Evolutionary conservation across 2,888 invertebrate genomes (phyloP), one percentile per base, ranked within the genome.

Genomic region (Coleophora flavipennella): DNA sequence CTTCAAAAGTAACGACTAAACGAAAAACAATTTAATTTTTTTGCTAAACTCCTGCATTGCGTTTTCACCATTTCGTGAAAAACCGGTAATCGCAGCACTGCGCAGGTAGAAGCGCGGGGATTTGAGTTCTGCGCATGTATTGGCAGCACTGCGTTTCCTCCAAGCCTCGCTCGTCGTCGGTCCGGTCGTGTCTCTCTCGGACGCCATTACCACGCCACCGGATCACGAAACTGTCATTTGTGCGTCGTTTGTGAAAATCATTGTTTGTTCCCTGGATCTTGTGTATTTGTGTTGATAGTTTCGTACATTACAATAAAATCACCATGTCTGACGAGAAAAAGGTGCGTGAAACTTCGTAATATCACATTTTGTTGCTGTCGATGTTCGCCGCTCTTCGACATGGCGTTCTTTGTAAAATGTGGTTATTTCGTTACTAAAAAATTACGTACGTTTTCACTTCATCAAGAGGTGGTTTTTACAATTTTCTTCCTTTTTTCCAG

Each of bases 301-400:
- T 55, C 53, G 49, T 51, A 52, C 57, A 61, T 59, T 55, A 64
- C 59, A 57, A 49, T 50, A 54, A 57, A 56, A 53, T 58, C 64
- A 86, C 67, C 67, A 89, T 89, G 89, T 86, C 88, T 59, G 89
- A 89, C 75, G 89, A 89, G 55, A 89, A 89, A 69, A 89, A 89
- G 87, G 89, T 89, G 85, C 62, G 74, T 69, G 53, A 46, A 48
- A 42, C 47, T 36, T 43, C 51, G 63, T 79, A 79, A 47, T 71
- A 62, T 65, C 73, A 77, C 65, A 62, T 59, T 60, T 45, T 50
- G 45, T 43, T 35, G 37, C 38, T 49, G 56, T 51, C 49, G 58
- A 55, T 59, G 54, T 44, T 45, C 41, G 38, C 44, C 48, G 57
- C 57, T 65, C 66, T n/a, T n/a, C 72, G 78, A 77, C 78, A 84